Base-by-base conservation (phyloP, 2,797 vertebrate genomes). In the Hippopotamyrus pictus region DNA sequence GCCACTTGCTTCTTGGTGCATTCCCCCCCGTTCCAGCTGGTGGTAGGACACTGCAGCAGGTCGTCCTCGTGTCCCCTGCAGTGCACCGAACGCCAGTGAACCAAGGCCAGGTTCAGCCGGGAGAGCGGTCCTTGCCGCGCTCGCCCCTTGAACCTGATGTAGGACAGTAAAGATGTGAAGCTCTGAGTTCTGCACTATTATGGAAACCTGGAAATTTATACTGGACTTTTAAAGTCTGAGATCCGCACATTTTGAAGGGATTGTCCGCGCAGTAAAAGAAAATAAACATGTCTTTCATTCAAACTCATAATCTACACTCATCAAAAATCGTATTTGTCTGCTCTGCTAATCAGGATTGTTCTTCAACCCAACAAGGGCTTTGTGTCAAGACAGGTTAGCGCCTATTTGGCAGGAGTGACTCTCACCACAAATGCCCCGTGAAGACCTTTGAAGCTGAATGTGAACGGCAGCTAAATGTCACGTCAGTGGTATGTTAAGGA, bases 51-150 rank as follows among this genome's bases (percentile, higher is more conserved):
- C 86, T 96, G 94, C 88, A 97, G 92, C 91, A 98, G 95, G 90
- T 96, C 97, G 91, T 95, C 94, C 95, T 98, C 97, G 51, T 97
- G 95, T 90, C 98, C 97, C 84, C 89, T 94, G 94, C 98, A 99
- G 89, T 89, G 95, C 82, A 98, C 96, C 3, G 96, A 93, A 88
- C 91, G 95, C 97, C 97, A 98, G 88, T 97, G 96, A 92, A 97
- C 69, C 85, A 96, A 96, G 92, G 94, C 92, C 91, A 93, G 91
- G 91, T 94, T 93, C 86, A 94, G 92, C 90, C 91, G 94, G 90
- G 97, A 95, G 88, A 98, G 90, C 0, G 95, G 93, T 90, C 93
- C 93, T 69, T 94, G 93, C 84, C 95, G 96, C 41, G 97, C 96
- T 59, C 90, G 94, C 88, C 97, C 97, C 93, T 95, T 97, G 90